Conservation (phyloP, 2,113 vertebrate species). For the Phasianus colchicus region DNA sequence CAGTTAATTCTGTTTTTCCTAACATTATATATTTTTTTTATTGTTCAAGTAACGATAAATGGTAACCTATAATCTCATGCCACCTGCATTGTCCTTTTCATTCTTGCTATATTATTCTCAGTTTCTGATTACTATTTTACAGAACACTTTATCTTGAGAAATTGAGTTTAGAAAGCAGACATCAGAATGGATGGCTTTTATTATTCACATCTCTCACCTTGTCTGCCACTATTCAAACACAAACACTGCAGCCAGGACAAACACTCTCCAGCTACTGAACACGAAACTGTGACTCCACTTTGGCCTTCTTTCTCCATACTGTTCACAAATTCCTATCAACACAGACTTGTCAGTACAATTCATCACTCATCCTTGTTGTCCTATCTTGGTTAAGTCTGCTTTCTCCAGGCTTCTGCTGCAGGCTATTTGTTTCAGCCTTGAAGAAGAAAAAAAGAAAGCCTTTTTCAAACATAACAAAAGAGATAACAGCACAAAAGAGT, state of each 20-base stretch:
- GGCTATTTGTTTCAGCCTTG: not conserved
- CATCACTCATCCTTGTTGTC: not conserved
- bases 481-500: not conserved
- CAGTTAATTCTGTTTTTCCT: not conserved
- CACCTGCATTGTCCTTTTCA: not conserved
- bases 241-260: not conserved
- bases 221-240: not conserved
- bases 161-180: not conserved
- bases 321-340: not conserved
- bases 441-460: not conserved
- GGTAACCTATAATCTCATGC: not conserved
- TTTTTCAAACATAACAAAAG: not conserved
- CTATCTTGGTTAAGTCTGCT: not conserved
- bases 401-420: not conserved
- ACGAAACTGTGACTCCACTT: not conserved
- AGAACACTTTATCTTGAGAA: not conserved
- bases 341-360: not conserved
- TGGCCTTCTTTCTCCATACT: not conserved
- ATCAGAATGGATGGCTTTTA: not conserved
- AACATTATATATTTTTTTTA: not conserved
- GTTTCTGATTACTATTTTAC: not conserved
- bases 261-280: not conserved
- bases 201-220: not conserved
- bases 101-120: not conserved
- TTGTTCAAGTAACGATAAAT: not conserved